phyloP scores from a whole-genome alignment of 2,797 vertebrate genomes.

The Gallinago solitaria region DNA sequence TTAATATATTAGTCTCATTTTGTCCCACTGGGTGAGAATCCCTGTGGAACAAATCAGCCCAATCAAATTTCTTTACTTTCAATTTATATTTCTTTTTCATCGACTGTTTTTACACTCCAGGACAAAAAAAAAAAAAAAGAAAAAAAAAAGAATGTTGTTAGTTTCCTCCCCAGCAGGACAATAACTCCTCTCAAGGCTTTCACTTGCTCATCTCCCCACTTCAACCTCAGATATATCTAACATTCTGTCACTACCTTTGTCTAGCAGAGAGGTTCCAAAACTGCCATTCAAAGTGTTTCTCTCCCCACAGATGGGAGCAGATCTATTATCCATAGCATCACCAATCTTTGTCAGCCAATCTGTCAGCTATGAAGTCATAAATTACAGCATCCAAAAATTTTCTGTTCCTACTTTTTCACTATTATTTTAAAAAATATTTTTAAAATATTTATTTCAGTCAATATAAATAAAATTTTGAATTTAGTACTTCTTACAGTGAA shows the following conservation, averaged over 20 bases:
- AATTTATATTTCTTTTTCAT: background rate
- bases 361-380: slow-evolving; percentile 65
- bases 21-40: background rate
- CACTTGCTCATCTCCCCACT: background rate
- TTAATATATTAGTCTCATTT: background rate
- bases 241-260: slow-evolving; percentile 59
- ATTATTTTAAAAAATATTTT: slow-evolving; percentile 25
- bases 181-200: slow-evolving; percentile 7
- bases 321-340: slow-evolving; percentile 62
- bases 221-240: slow-evolving; percentile 46
- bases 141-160: background rate
- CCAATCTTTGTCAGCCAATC: slow-evolving; percentile 64
- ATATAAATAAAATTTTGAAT: slow-evolving; percentile 35
- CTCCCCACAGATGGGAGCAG: slow-evolving; percentile 51
- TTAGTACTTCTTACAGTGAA: slow-evolving; percentile 16
- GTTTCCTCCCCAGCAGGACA: slow-evolving; percentile 9
- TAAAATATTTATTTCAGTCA: slow-evolving; percentile 29
- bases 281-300: slow-evolving; percentile 61
- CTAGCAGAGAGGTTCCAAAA: slow-evolving; percentile 57
- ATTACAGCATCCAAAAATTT: slow-evolving; percentile 50
- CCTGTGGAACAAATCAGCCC: background rate
- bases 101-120: background rate
- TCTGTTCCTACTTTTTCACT: slow-evolving; percentile 12
- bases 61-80: background rate
- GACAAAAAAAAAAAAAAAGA: background rate